Base-by-base conservation (phyloP, 2,888 invertebrate species). In the Liposcelis brunnea region DNA sequence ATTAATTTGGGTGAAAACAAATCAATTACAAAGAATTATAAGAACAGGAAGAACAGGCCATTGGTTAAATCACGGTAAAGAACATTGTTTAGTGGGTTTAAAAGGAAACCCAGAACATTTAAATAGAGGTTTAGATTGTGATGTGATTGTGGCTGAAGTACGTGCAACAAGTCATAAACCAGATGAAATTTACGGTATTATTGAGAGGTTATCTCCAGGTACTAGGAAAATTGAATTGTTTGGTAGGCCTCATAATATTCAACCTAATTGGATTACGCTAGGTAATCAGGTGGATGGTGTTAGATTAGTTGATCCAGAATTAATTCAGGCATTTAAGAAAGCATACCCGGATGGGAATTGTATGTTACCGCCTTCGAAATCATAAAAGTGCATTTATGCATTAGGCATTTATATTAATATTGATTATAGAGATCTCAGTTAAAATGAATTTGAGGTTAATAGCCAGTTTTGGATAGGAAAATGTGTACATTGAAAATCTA, bases 41-140 rank as follows among this genome's bases (percentile, higher is more conserved):
- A 71, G 95, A 26, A 97, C 97, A 0, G 97, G 97, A 0, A 71
- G 95, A 45, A 95, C 95, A 0, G 95, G 97, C 0, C 97, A 97
- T 64, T 97, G 97, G 97, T 68, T 97, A 19, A 97, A 97, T 63
- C 97, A 97, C 61, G 97, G 95, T 18, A 97, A 97, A 62, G 95
- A 97, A 59, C 95, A 97, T 58, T 97, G 95, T 61, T 65, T 97
- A 56, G 87, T 93, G 2, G 95, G 95, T 6, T 89, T 93, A 77
- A 97, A 97, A 62, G 95, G 95, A 0, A 84, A 81, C 61, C 91
- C 93, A 0, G 77, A 83, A 44, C 80, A 84, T 58, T 68, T 94
- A 40, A 95, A 93, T 65, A 74, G 90, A 7, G 94, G 95, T 0
- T 66, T 97, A 19, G 97, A 97, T 63, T 93, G 93, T 62, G 95